A percentile compares a stretch with the other conserved stretches of the same genome.
Evolutionary conservation across 2,797 vertebrate genomes (phyloP).

Genomic region (Lepilemur ruficaudatus): DNA sequence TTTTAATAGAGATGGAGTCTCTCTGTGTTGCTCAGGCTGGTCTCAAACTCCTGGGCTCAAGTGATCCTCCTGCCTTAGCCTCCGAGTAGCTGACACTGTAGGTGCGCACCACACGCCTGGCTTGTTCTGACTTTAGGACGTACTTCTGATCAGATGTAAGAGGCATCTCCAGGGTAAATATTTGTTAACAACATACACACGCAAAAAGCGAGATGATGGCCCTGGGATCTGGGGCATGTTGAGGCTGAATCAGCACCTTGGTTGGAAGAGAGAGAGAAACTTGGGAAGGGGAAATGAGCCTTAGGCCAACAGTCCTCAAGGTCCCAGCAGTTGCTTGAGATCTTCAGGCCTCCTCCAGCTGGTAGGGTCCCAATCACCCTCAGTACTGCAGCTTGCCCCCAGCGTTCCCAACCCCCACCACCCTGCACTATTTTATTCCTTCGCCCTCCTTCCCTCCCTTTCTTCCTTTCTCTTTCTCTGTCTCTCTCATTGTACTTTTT

Average conservation of each 20-base stretch:
- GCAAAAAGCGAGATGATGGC: not conserved
- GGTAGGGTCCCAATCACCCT: not conserved
- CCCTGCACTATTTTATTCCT: not conserved
- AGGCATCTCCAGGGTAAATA: not conserved
- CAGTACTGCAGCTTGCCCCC: not conserved
- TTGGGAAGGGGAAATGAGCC: not conserved
- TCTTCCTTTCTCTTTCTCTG: not conserved
- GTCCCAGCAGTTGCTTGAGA: not conserved
- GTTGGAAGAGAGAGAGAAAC: not conserved
- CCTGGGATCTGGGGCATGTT: not conserved
- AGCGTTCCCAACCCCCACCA: not conserved
- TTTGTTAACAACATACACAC: not conserved
- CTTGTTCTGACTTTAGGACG: not conserved
- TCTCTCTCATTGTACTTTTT: not conserved
- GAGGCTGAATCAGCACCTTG: not conserved
- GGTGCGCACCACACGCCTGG: not conserved
- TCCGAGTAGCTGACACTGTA: not conserved
- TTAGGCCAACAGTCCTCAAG: not conserved
- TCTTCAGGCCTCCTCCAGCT: not conserved
- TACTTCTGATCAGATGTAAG: not conserved
- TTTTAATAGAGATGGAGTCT: not conserved
- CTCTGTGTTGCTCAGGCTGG: not conserved
- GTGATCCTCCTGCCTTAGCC: not conserved
- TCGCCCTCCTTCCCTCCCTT: not conserved
- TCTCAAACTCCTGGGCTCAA: not conserved